Base-by-base conservation (phyloP, 2,888 invertebrate species). In the Lasioglossum lativentre region DNA sequence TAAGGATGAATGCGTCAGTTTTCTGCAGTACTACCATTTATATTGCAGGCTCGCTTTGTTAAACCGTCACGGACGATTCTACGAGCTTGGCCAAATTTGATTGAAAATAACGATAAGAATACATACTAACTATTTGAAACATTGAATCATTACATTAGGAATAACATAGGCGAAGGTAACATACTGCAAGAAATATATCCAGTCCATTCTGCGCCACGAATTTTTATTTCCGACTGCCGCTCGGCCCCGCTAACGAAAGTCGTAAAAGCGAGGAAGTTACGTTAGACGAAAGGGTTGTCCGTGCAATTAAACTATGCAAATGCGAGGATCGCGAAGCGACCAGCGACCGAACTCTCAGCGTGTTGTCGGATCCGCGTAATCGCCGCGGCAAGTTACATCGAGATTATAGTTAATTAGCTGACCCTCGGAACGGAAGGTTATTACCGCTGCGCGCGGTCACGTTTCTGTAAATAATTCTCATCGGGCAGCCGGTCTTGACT, bases 291-390 rank as follows among this genome's bases (percentile, higher is more conserved):
- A 66, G 59, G 73, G 30, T 23, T 76, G 68, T 52, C 42, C 23
- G 66, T 68, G 76, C 82, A 82, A 87, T 89, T 88, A 77, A 84
- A 85, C 87, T 83, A 88, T 86, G 86, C 81, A 87, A 89, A 89
- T 82, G 78, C 71, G 27, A 40, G 52, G 80, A 74, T 79, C 70
- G 78, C 75, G 73, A 78, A 30, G 74, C 80, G 76, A 80, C 63
- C 63, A 86, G 76, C 82, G 79, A 86, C 78, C 76, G 80, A 79
- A 47, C 86, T 77, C 74, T 73, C 74, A 70, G 38, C 80, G 52
- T 71, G 63, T 47, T 80, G 87, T 75, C 70, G 84, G 82, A 80
- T 90, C 75, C 73, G 85, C 88, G 87, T 87, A 90, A 90, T 88
- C 85, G 68, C 45, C 27, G 74, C 70, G 77, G 82, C 86, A 88